Evolutionary conservation across 2,113 vertebrate genomes (phyloP).

Genomic region (Sakesphorus luctuosus): DNA sequence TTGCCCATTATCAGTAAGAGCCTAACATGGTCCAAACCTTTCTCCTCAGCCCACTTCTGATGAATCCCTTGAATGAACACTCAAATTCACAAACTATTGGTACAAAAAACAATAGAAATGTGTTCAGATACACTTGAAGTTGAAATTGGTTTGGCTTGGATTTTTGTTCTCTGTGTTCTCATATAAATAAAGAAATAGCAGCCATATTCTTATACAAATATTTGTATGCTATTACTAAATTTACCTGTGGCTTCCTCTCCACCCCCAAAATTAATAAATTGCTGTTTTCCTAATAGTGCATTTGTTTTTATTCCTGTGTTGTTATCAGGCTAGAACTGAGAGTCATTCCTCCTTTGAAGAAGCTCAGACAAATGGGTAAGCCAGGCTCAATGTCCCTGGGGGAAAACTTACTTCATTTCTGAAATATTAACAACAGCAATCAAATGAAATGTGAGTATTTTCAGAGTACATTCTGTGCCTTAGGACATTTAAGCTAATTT

Average conservation of each 20-base stretch:
- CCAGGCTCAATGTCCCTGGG: conserved; percentile 49
- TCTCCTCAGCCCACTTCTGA: not conserved
- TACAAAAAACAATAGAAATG: not conserved
- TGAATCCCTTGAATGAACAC: not conserved
- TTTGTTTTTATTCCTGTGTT: conserved; percentile 44
- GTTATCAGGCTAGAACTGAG: conserved; percentile 44
- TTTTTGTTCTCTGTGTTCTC: conserved; percentile 1
- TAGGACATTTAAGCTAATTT: conserved; percentile 74
- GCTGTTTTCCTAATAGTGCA: conserved; percentile 5
- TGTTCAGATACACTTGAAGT: not conserved
- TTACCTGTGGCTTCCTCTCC: conserved; percentile 31
- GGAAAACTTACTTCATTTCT: conserved; percentile 74
- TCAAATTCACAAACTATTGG: not conserved
- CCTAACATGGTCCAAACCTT: not conserved
- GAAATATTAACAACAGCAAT: conserved; percentile 77
- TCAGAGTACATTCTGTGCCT: conserved; percentile 74
- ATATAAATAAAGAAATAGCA: conserved; percentile 16
- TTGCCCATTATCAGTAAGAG: not conserved
- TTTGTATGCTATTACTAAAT: conserved; percentile 5
- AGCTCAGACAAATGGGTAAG: conserved; percentile 68
- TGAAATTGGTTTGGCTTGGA: not conserved
- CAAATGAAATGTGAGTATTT: conserved; percentile 77
- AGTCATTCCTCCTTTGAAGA: conserved; percentile 62
- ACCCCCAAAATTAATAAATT: not conserved
- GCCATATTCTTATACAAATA: conserved; percentile 20